Conservation (phyloP, 2,797 vertebrate genomes). For the Dendrocincla tyrannina region DNA sequence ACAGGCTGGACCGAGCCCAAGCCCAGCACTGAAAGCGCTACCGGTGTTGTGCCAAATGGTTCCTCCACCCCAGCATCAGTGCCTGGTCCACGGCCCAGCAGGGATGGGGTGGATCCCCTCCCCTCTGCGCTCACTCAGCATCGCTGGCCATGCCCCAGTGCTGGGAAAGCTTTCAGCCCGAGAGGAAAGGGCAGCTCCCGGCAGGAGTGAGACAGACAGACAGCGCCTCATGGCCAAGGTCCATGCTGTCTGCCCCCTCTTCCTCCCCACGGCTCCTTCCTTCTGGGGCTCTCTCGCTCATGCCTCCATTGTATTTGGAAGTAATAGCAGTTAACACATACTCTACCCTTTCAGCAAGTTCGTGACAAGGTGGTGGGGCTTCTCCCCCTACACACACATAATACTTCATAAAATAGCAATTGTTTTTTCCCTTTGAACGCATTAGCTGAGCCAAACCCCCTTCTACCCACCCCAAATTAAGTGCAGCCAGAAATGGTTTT, state of each 20-base stretch:
- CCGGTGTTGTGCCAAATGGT: background rate
- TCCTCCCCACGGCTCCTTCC: background rate
- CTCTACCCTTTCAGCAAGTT: background rate
- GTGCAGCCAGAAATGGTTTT: constrained; percentile 57
- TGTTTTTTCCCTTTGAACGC: constrained; percentile 10
- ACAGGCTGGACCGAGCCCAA: background rate
- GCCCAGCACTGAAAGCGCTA: background rate
- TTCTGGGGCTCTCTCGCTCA: background rate
- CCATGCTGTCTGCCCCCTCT: accelerated
- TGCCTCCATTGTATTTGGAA: background rate
- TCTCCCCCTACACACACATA: accelerated
- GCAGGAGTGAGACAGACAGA: background rate
- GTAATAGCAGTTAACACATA: background rate
- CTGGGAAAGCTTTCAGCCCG: background rate
- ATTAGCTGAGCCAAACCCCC: background rate
- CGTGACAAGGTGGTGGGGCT: background rate
- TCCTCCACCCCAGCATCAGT: background rate
- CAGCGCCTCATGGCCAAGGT: background rate
- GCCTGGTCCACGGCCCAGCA: accelerated
- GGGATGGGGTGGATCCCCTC: background rate
- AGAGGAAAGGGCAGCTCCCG: background rate
- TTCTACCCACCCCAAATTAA: constrained; percentile 27
- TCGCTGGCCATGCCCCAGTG: accelerated
- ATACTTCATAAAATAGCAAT: background rate
- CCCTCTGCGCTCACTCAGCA: background rate